Percentiles rank a stretch among this genome's conserved stretches.
phyloP scores from a whole-genome alignment of 1,140 invertebrate genomes.

The silkworm (Bombyx mori) region DNA sequence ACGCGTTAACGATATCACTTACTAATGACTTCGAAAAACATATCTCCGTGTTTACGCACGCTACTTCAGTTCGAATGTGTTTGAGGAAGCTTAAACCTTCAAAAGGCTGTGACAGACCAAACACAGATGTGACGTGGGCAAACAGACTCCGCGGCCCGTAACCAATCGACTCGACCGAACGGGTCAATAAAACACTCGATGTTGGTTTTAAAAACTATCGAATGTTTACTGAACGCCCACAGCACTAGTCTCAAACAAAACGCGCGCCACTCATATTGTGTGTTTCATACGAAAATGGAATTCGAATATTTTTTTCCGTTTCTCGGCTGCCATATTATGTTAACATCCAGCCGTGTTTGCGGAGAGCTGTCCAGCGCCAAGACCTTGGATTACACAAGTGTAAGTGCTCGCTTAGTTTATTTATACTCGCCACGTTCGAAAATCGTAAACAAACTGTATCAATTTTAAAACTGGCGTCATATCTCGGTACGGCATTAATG shows the following conservation, averaged over 20 bases:
- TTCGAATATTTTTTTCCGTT: not conserved
- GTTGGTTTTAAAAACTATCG: slow-evolving; percentile 22
- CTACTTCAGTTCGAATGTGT: slow-evolving; percentile 34
- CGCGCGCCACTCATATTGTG: not conserved
- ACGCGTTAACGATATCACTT: slow-evolving; percentile 11
- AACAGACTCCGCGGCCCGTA: slow-evolving; percentile 35
- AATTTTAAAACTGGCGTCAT: too few relatives aligned
- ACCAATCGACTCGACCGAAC: slow-evolving; percentile 30
- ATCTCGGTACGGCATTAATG: not conserved
- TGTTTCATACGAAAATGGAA: slow-evolving; percentile 10
- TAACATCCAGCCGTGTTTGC: too few relatives aligned
- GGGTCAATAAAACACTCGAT: slow-evolving; percentile 22
- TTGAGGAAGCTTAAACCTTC: slow-evolving; percentile 45
- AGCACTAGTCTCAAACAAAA: slow-evolving; percentile 18
- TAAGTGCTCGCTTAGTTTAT: too few relatives aligned
- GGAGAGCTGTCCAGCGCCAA: too few relatives aligned
- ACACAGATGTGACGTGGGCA: slow-evolving; percentile 57
- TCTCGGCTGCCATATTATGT: too few relatives aligned
- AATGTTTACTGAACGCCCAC: slow-evolving; percentile 17
- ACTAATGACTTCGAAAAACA: slow-evolving; percentile 25
- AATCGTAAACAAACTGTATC: not conserved
- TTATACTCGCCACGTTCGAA: not conserved
- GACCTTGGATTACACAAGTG: too few relatives aligned
- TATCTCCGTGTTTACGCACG: slow-evolving; percentile 29
- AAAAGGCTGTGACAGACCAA: slow-evolving; percentile 48